Percentiles rank a stretch among this genome's conserved stretches.
phyloP scores from a whole-genome alignment of 2,888 invertebrate species.

The Eupithecia subumbrata region DNA sequence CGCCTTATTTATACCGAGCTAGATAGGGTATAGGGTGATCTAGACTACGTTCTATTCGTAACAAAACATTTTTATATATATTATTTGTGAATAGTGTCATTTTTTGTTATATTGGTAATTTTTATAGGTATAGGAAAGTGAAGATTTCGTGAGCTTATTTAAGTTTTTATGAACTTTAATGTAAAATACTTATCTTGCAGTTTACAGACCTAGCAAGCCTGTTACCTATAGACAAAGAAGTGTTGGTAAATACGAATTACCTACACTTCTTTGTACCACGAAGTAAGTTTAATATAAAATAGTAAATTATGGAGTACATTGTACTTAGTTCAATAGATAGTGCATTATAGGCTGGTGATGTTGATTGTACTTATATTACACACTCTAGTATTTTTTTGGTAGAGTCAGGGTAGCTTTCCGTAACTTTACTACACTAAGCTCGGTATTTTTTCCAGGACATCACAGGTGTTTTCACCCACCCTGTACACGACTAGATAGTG shows the following conservation, averaged over 20 bases:
- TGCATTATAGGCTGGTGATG: too few relatives aligned
- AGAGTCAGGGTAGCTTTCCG: not conserved
- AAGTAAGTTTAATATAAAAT: not conserved
- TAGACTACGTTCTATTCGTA: not conserved
- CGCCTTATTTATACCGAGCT: constrained; percentile 64
- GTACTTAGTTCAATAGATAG: too few relatives aligned
- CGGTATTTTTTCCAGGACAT: not conserved
- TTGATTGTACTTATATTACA: too few relatives aligned
- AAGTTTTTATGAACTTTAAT: not conserved
- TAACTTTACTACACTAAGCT: not conserved
- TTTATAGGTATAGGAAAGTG: not conserved
- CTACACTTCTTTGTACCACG: too few relatives aligned
- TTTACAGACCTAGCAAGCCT: not conserved
- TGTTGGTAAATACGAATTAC: too few relatives aligned
- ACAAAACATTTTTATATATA: not conserved
- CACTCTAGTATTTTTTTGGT: not conserved
- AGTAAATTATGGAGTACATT: not conserved
- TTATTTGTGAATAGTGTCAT: not conserved
- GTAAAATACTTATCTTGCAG: too few relatives aligned
- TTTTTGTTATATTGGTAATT: not conserved
- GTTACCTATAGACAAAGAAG: not conserved
- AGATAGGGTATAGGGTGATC: constrained; percentile 47
- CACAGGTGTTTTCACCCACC: constrained; percentile 4
- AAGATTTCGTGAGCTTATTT: not conserved
- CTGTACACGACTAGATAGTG: constrained; percentile 56